Evolutionary conservation across 2,113 vertebrate genomes (phyloP).

Genomic region (Xenopus laevis): DNA sequence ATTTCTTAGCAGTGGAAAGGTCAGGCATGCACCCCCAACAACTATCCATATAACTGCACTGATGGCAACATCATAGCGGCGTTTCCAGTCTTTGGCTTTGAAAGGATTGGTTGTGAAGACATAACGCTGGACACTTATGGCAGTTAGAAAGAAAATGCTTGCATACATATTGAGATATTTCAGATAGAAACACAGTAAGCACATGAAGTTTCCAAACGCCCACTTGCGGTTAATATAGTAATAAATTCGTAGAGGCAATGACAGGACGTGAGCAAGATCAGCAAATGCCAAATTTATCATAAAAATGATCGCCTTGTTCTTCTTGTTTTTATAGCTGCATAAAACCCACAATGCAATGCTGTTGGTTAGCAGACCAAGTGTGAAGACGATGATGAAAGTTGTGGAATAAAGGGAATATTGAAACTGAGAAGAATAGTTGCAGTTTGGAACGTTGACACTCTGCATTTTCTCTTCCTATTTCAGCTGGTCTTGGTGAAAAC

Average conservation of each 20-base stretch:
- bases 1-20: conserved; percentile 82
- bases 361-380: conserved; percentile 84
- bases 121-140: conserved; percentile 88
- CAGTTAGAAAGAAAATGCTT: conserved; percentile 84
- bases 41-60: conserved; percentile 75
- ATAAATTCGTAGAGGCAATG: conserved; percentile 82
- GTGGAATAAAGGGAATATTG: conserved; percentile 72
- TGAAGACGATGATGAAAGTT: conserved; percentile 81
- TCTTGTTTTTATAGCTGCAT: conserved; percentile 76
- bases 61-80: conserved; percentile 77
- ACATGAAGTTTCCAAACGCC: conserved; percentile 75
- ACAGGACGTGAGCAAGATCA: conserved; percentile 84
- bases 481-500: not conserved
- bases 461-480: conserved; percentile 36
- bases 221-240: conserved; percentile 79
- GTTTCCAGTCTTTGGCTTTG: conserved; percentile 79
- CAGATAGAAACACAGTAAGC: conserved; percentile 88
- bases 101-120: conserved; percentile 80
- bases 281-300: conserved; percentile 88
- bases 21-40: conserved; percentile 69
- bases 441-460: conserved; percentile 49
- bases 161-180: conserved; percentile 98
- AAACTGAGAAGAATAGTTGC: conserved; percentile 45
- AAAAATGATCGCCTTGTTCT: conserved; percentile 88
- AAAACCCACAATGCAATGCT: conserved; percentile 80